Conservation (phyloP, 2,797 vertebrate species). For the Gymnoscopelus microlampas region DNA sequence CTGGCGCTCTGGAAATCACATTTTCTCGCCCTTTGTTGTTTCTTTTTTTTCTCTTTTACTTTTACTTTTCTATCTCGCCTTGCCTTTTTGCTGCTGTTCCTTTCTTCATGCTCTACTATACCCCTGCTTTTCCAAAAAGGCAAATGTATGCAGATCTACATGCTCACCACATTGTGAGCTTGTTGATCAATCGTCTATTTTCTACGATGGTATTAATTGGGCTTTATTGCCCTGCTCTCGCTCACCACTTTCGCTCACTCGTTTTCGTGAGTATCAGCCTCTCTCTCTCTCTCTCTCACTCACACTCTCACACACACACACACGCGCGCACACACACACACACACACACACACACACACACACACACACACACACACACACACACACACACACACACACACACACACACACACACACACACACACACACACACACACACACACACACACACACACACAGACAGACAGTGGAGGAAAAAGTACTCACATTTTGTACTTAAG, state of each 20-base stretch:
- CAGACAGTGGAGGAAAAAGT: background rate
- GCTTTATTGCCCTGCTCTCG: too few species aligned
- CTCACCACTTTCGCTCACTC: slow-evolving; percentile 21
- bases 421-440: slow-evolving; percentile 18
- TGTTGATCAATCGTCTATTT: background rate
- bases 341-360: slow-evolving; percentile 15
- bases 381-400: background rate
- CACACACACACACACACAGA: slow-evolving; percentile 15
- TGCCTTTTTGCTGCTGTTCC: slow-evolving; percentile 43
- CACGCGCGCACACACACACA: slow-evolving; percentile 39
- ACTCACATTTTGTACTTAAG: slow-evolving; percentile 18
- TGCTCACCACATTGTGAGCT: too few species aligned
- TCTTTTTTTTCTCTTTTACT: slow-evolving; percentile 58
- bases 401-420: background rate
- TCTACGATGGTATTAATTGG: too few species aligned
- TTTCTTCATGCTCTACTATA: slow-evolving; percentile 15
- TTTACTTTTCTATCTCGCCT: slow-evolving; percentile 57
- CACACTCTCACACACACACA: slow-evolving; percentile 31
- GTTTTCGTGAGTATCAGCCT: too few species aligned
- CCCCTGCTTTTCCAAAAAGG: slow-evolving; percentile 1
- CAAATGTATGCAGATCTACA: too few species aligned
- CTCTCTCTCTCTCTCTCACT: too few species aligned
- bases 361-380: slow-evolving; percentile 17
- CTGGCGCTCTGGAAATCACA: slow-evolving; percentile 97
- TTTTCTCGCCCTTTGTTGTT: slow-evolving; percentile 79